Base-by-base conservation (phyloP, 2,888 invertebrate species). In the Elegia similella region DNA sequence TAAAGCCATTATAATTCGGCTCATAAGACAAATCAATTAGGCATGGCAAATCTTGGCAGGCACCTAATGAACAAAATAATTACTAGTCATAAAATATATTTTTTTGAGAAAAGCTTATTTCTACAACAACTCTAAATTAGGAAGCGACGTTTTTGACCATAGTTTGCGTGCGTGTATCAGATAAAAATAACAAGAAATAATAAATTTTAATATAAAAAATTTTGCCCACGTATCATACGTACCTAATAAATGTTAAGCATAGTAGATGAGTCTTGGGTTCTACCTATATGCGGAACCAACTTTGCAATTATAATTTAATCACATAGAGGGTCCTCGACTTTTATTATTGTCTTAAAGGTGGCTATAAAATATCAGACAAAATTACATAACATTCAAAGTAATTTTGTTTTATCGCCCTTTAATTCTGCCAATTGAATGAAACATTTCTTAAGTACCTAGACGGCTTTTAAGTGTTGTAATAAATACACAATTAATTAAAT, bases 241-340 rank as follows among this genome's bases (percentile, higher is more conserved):
- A 42, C 47, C 55, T 23, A 29, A 52, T 47, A 42, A 30, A 50
- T 48, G 43, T 8, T n/a, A 59, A 73, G 69, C 68, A 23, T 23
- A 65, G 70, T 13, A n/a, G 10, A 74, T 73, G 76, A 73, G 67
- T 70, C 8, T 34, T 12, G 2, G 23, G 23, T 23, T 72, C 66
- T 75, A 72, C 75, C 76, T 81, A 78, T 48, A 48, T 13, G 0
- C 13, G 6, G 71, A 75, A 74, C 77, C 72, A 78, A 84, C 81
- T 87, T 88, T 86, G 87, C 85, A 88, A 88, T 88, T 82, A 86
- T 88, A 88, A 89, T 88, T 88, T 87, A 88, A 89, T 88, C 82
- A 79, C 76, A 73, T 74, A 82, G 77, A 78, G 79, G 81, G 75
- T 69, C 72, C 71, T 72, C 75, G 72, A 71, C 70, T 78, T 75